Evolutionary conservation across 2,113 vertebrate species (phyloP).

Genomic region (Gymnogyps californianus): DNA sequence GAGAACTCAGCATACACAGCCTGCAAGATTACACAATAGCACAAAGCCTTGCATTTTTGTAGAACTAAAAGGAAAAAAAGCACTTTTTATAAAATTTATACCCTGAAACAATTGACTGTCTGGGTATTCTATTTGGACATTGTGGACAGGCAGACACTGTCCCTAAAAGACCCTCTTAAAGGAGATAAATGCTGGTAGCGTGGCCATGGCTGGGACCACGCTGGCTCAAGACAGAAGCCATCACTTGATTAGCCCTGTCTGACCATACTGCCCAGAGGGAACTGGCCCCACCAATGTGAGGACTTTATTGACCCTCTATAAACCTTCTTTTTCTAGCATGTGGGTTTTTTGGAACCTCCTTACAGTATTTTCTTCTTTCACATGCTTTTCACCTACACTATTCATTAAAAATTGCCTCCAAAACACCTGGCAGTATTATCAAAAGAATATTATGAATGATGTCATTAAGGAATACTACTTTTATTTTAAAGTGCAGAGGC

Average conservation of each 20-base stretch:
- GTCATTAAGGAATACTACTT: neutral
- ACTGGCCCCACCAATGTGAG: neutral
- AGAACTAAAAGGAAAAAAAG: neutral
- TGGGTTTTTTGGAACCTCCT: neutral
- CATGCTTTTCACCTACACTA: neutral
- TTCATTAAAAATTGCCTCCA: neutral
- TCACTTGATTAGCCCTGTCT: neutral
- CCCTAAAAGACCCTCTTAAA: neutral
- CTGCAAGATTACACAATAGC: neutral
- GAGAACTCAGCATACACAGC: neutral
- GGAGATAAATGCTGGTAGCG: fast-evolving
- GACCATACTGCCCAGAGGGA: neutral
- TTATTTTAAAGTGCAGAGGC: neutral
- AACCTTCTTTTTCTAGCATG: neutral
- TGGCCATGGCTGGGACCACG: neutral
- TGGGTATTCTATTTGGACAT: neutral
- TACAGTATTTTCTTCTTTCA: neutral
- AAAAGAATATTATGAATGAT: neutral
- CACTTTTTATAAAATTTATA: neutral
- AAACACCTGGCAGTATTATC: neutral
- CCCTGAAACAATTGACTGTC: neutral
- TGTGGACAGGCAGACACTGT: neutral
- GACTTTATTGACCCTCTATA: neutral
- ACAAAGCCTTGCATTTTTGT: neutral
- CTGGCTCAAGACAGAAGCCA: neutral